Conservation (phyloP, 2,888 invertebrate genomes). For the Apotomis turbidana region DNA sequence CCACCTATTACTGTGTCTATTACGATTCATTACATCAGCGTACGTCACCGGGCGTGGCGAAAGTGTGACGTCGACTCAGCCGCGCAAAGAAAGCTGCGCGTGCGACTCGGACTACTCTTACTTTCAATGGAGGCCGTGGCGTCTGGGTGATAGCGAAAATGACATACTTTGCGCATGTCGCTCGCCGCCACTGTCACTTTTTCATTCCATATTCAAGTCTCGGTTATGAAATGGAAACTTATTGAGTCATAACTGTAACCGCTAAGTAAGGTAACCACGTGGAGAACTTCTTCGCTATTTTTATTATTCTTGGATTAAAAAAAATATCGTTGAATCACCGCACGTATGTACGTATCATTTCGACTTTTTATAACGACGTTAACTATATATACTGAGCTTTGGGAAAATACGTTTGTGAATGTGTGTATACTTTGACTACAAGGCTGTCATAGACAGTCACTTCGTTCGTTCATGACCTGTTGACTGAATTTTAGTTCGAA, state of each 20-base stretch:
- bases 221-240: conserved; percentile 75
- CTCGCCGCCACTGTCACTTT: conserved; percentile 66
- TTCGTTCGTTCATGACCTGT: conserved; percentile 82
- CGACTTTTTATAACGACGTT: conserved; percentile 38
- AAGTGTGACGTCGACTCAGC: conserved; percentile 74
- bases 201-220: conserved; percentile 77
- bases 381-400: conserved; percentile 49
- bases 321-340: neutral
- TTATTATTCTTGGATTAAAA: neutral
- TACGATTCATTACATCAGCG: conserved; percentile 70
- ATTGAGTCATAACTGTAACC: conserved; percentile 65
- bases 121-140: conserved; percentile 76
- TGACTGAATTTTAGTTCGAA: conserved; percentile 78
- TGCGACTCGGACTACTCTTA: conserved; percentile 74
- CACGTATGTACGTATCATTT: neutral
- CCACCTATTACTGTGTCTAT: conserved; percentile 56
- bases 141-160: conserved; percentile 81
- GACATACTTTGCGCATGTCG: conserved; percentile 70
- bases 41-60: conserved; percentile 72
- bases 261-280: conserved; percentile 3
- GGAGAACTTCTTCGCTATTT: conserved; percentile 19
- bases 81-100: conserved; percentile 80
- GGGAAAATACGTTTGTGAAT: conserved; percentile 62
- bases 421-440: conserved; percentile 63
- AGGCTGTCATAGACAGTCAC: conserved; percentile 78